Evolutionary conservation across 2,113 vertebrate genomes (phyloP), one percentile per base, ranked within the genome.

Genomic region (Thunnus maccoyii): DNA sequence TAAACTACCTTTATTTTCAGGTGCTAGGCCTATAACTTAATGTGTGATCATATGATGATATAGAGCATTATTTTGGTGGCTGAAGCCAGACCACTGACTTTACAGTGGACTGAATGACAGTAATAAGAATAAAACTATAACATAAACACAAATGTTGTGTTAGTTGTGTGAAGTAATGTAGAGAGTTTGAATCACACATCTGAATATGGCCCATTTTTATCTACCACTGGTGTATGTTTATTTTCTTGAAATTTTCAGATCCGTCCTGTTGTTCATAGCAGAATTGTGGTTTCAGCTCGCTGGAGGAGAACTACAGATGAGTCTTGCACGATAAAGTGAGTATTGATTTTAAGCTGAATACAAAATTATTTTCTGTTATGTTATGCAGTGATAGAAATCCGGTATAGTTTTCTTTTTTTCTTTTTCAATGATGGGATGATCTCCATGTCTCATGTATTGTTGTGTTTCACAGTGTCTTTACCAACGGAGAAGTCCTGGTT

Each of bases 231-330:
- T 46, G 2, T 13, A 36, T 27, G 46, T 62, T 18, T 0, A 30
- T 14, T 56, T 41, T 67, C 9, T 67, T 18, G 5, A 80, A 46
- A 20, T 15, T 89, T 95, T 50, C 89, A 97, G 95, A 95, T 97
- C 88, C 93, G 72, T 80, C 95, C 95, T 14, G 93, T 96, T 89
- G 92, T 95, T 83, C 96, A 95, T 63, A 95, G 93, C 84, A 90
- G 86, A 82, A 92, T 96, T 64, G 27, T 72, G 52, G 94, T 94
- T 81, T 91, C 93, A 87, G 95, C 96, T 91, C 94, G 91, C 89
- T 97, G 96, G 94, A 91, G 90, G 41, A 93, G 81, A 55, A 78
- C 81, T 22, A 84, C 57, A 18, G 94, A 94, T 50, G 93, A 94
- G n/a, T 85, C 92, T 56, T 68, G 84, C 67, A 94, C 86, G 14